A percentile compares a stretch with the other conserved stretches of the same genome.
Conservation (phyloP, 1,140 invertebrate genomes). For the Hormaphis cornu region DNA sequence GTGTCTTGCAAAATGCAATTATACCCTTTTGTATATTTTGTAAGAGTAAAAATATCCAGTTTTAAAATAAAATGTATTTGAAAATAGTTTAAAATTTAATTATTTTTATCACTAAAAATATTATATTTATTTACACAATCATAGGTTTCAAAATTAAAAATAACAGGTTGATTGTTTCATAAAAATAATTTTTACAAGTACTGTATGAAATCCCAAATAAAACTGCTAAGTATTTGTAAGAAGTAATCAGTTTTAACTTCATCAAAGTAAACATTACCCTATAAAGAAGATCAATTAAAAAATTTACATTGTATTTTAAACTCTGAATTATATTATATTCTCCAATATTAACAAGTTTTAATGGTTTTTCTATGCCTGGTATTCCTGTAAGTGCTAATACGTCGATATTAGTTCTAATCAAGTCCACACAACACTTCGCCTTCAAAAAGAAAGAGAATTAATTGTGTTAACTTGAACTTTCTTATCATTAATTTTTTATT, state of each 20-base stretch:
- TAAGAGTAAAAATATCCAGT: too few relatives aligned
- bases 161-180: not conserved
- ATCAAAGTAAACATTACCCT: not conserved
- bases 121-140: too few relatives aligned
- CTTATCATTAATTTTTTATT: not conserved
- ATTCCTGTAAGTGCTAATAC: not conserved
- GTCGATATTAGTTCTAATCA: not conserved
- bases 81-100: too few relatives aligned
- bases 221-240: not conserved
- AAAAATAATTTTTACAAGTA: not conserved
- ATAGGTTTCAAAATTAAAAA: not conserved
- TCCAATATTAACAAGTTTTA: not conserved
- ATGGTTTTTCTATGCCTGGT: not conserved
- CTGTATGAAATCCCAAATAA: not conserved
- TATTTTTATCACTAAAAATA: too few relatives aligned
- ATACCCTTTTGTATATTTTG: too few relatives aligned
- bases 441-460: not conserved
- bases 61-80: too few relatives aligned
- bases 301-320: not conserved
- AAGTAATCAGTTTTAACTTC: not conserved
- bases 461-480: not conserved
- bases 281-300: not conserved
- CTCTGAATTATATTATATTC: not conserved
- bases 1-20: too few relatives aligned
- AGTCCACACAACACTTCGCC: not conserved